Evolutionary conservation across 2,113 vertebrate species (phyloP).

Genomic region (Murina feae): DNA sequence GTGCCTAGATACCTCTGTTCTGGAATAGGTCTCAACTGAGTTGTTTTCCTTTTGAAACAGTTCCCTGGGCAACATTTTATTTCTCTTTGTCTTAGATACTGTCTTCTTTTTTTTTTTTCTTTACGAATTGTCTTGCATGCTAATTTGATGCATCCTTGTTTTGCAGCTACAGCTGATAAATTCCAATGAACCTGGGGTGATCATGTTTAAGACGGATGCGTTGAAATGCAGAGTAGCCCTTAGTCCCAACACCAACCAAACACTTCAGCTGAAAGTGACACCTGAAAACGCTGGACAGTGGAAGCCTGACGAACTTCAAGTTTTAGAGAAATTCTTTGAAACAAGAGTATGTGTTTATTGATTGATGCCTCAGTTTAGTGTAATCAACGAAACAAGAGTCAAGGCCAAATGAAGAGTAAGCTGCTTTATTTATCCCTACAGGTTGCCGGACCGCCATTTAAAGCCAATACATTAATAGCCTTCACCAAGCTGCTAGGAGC

Average conservation of each 20-base stretch:
- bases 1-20: neutral
- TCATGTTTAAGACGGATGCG: slow-evolving; percentile 98
- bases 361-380: slow-evolving; percentile 7
- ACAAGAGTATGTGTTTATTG: slow-evolving; percentile 86
- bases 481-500: slow-evolving; percentile 98
- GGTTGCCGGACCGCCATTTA: slow-evolving; percentile 99
- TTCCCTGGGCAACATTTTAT: neutral
- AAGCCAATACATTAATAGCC: slow-evolving; percentile 98
- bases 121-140: neutral
- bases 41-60: slow-evolving; percentile 35
- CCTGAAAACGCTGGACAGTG: slow-evolving; percentile 97
- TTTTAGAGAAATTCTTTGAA: slow-evolving; percentile 98
- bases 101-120: neutral
- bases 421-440: slow-evolving; percentile 70
- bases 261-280: slow-evolving; percentile 97
- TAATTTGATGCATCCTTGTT: slow-evolving; percentile 43
- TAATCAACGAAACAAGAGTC: slow-evolving; percentile 2
- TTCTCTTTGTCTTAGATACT: neutral
- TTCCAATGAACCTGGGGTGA: slow-evolving; percentile 97
- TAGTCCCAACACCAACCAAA: slow-evolving; percentile 98
- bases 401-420: slow-evolving; percentile 45
- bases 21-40: neutral
- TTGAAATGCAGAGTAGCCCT: slow-evolving; percentile 97
- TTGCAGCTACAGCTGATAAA: slow-evolving; percentile 94
- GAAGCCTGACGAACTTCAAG: slow-evolving; percentile 97